Percentiles rank a stretch among this genome's conserved stretches.
phyloP scores from a whole-genome alignment of 1,140 invertebrate genomes.

The Danaus plexippus region DNA sequence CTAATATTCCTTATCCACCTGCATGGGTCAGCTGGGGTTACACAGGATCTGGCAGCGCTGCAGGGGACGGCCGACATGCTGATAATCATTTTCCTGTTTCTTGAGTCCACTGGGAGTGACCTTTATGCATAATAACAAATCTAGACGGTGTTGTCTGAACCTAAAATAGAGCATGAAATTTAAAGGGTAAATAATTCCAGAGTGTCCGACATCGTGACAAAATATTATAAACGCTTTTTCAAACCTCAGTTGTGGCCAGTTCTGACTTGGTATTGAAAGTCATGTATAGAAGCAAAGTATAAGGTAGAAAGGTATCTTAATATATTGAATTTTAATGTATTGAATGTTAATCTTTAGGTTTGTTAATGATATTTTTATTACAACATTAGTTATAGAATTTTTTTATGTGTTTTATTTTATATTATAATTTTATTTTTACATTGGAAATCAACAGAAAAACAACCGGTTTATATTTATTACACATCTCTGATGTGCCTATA shows the following conservation, averaged over 20 bases:
- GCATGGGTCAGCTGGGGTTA: conserved; percentile 5
- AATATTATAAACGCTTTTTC: no score
- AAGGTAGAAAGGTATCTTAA: background rate
- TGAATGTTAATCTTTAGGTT: no score
- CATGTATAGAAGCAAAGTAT: conserved; percentile 8
- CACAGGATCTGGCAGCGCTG: conserved; percentile 6
- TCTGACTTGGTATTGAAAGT: background rate
- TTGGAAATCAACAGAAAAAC: no score
- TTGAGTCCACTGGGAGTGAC: background rate
- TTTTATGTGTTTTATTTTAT: conserved; percentile 1
- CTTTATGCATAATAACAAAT: background rate
- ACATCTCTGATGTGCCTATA: no score
- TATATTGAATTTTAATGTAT: no score
- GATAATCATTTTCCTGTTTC: conserved; percentile 12
- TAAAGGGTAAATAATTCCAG: no score
- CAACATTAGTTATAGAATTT: background rate
- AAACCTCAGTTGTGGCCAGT: no score
- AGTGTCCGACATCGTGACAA: no score
- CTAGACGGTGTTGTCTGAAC: no score
- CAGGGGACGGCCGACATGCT: conserved; percentile 10
- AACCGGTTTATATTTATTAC: no score
- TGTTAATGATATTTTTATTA: background rate
- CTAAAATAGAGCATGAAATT: no score
- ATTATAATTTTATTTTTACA: background rate
- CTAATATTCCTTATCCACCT: conserved; percentile 4